Conservation (phyloP, 1,140 invertebrate species). For the Drosophila mojavensis region DNA sequence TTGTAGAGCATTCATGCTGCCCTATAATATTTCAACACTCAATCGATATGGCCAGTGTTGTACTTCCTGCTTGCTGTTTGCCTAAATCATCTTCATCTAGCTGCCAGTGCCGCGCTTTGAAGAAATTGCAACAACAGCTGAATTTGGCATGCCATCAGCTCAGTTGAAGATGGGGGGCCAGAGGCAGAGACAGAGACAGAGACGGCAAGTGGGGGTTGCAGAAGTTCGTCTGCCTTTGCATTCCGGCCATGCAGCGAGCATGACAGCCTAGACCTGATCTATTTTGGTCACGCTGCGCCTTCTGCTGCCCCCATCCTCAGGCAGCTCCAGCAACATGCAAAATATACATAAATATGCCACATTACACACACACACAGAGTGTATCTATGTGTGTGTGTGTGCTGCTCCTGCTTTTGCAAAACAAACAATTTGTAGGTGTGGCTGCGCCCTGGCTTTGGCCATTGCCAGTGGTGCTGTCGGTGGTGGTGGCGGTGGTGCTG, state of each 20-base stretch:
- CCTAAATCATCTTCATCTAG: constrained; percentile 48
- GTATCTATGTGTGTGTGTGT: constrained; percentile 15
- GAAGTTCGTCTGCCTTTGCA: constrained; percentile 58
- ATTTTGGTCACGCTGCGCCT: constrained; percentile 65
- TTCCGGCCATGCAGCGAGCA: constrained; percentile 77
- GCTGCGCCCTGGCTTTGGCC: constrained; percentile 45
- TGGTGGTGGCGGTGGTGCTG: constrained; percentile 36
- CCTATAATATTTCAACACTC: constrained; percentile 72
- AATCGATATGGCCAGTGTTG: constrained; percentile 57
- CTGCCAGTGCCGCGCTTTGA: constrained; percentile 44
- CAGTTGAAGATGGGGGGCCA: background rate
- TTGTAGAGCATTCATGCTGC: constrained; percentile 14
- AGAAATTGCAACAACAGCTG: constrained; percentile 34
- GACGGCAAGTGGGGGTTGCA: constrained; percentile 30
- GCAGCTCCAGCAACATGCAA: constrained; percentile 54
- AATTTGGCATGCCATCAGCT: constrained; percentile 55
- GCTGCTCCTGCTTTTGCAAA: constrained; percentile 25
- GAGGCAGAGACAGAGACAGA: background rate
- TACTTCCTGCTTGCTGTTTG: constrained; percentile 63
- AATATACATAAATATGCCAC: constrained; percentile 49
- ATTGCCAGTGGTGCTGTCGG: constrained; percentile 2
- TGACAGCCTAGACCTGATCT: constrained; percentile 83
- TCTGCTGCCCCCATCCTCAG: constrained; percentile 19
- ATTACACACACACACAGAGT: constrained; percentile 41
- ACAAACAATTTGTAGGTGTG: constrained; percentile 81